Percentiles rank a stretch among this genome's conserved stretches.
Conservation (phyloP, 2,113 vertebrate species). For the Microtus oregoni region DNA sequence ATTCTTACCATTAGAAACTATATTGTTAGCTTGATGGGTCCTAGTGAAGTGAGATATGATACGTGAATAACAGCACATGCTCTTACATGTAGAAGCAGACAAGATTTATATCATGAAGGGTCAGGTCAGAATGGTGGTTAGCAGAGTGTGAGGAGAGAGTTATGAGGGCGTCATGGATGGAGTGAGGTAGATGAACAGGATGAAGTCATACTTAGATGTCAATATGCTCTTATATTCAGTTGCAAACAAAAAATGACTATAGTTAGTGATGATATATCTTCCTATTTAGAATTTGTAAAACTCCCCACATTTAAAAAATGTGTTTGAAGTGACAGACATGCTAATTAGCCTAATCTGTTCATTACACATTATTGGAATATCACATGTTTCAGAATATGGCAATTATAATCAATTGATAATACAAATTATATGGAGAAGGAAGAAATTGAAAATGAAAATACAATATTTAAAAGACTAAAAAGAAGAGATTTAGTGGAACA, state of each 20-base stretch:
- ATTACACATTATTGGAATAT: not conserved
- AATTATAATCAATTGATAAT: not conserved
- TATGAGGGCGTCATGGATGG: not conserved
- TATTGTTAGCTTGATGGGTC: not conserved
- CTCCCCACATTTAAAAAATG: not conserved
- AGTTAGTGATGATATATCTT: not conserved
- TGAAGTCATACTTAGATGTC: not conserved
- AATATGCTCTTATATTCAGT: not conserved
- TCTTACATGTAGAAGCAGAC: not conserved
- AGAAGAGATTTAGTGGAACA: not conserved
- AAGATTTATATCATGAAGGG: not conserved
- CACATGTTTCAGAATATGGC: not conserved
- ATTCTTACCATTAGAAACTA: not conserved
- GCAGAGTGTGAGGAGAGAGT: too few relatives aligned
- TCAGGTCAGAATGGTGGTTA: not conserved
- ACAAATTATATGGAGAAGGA: not conserved
- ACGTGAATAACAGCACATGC: too few relatives aligned
- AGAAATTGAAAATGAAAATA: not conserved
- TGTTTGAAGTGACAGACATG: not conserved
- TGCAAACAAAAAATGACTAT: not conserved
- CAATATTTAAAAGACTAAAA: not conserved
- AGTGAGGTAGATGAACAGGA: too few relatives aligned
- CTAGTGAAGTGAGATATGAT: not conserved
- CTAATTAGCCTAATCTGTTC: not conserved
- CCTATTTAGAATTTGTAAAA: not conserved